Conservation (phyloP, 2,888 invertebrate species). For the Brenthis ino region DNA sequence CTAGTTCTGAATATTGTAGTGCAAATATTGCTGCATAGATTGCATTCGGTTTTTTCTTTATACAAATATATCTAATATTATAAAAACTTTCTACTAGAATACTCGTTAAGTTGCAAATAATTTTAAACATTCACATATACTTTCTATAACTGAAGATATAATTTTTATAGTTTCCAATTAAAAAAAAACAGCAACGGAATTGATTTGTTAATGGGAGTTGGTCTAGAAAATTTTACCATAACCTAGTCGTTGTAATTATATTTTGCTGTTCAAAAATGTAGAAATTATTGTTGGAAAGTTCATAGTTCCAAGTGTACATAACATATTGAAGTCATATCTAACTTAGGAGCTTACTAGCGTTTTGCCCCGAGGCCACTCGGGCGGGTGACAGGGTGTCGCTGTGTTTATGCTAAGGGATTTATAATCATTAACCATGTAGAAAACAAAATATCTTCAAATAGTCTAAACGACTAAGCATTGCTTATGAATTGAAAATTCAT, state of each 20-base stretch:
- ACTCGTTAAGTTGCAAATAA: no score
- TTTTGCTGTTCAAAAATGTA: conserved; percentile 3
- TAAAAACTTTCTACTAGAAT: neutral
- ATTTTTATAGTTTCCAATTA: no score
- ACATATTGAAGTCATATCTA: conserved; percentile 77
- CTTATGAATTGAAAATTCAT: neutral
- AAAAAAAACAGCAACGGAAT: neutral
- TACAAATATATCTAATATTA: no score
- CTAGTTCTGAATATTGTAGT: conserved; percentile 7
- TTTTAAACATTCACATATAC: no score
- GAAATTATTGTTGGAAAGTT: conserved; percentile 35
- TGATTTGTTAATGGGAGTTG: conserved; percentile 5
- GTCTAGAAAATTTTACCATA: neutral
- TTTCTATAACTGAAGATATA: no score
- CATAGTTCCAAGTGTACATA: conserved; percentile 62
- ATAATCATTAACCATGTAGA: conserved; percentile 33
- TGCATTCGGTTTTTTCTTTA: neutral
- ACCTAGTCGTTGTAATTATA: neutral
- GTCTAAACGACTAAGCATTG: conserved; percentile 20
- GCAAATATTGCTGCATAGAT: neutral
- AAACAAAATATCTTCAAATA: conserved; percentile 18
- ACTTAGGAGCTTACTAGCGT: conserved; percentile 81
- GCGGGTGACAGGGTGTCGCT: conserved; percentile 81
- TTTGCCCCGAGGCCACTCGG: conserved; percentile 76
- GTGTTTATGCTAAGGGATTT: conserved; percentile 73